A percentile compares a stretch with the other conserved stretches of the same genome.
Conservation (phyloP, 2,888 invertebrate species). For the Mythimna vitellina region DNA sequence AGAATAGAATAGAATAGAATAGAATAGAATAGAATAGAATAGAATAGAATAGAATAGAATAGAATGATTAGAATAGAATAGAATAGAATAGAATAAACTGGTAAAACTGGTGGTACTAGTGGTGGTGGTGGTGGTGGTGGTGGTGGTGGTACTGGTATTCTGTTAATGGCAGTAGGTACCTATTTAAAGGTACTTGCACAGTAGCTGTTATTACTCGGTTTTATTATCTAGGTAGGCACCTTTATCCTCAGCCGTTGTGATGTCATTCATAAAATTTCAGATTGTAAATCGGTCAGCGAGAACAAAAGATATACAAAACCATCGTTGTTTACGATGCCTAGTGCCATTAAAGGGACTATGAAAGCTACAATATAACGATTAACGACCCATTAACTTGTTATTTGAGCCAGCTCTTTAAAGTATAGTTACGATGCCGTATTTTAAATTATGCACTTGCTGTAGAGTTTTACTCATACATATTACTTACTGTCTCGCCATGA, state of each 20-base stretch:
- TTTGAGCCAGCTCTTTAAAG: slow-evolving; percentile 30
- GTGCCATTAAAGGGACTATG: slow-evolving; percentile 49
- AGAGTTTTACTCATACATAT: neutral
- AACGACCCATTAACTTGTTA: slow-evolving; percentile 52
- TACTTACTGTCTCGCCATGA: neutral
- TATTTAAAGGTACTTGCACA: slow-evolving; percentile 6
- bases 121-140: no score
- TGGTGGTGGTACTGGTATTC: no score
- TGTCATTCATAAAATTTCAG: slow-evolving; percentile 31
- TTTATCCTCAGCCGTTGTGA: slow-evolving; percentile 25
- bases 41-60: no score
- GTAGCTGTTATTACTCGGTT: slow-evolving; percentile 24
- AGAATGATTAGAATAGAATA: no score
- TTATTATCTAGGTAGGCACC: slow-evolving; percentile 9
- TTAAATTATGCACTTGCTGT: slow-evolving; percentile 19
- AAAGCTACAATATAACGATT: slow-evolving; percentile 51
- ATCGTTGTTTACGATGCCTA: slow-evolving; percentile 48
- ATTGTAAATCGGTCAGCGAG: slow-evolving; percentile 48
- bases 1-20: no score
- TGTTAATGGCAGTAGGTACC: neutral
- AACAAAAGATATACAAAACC: slow-evolving; percentile 32
- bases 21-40: no score
- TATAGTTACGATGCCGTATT: slow-evolving; percentile 34
- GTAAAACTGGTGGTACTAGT: no score
- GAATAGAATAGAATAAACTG: no score